Percentiles rank a stretch among this genome's conserved stretches.
These are phyloP conservation scores for Nephrotoma guestfalica DNA, from an alignment of 2,888 invertebrate genomes.

Conservation along the genomic window DNA sequence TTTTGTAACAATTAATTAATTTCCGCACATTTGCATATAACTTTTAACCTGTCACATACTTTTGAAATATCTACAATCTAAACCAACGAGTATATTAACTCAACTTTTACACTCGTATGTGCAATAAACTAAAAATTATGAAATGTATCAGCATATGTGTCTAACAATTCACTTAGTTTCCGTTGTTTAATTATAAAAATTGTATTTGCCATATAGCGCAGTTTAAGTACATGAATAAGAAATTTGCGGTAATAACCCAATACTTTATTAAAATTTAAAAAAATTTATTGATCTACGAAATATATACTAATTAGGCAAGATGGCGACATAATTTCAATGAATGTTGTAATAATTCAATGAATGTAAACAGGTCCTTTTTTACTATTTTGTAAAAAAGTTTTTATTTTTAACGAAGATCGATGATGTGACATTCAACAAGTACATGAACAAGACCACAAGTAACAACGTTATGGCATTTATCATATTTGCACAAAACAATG, in stretches of 20 bases:
- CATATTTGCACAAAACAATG: neutral
- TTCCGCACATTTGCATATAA: neutral
- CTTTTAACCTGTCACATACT: neutral
- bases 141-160: neutral
- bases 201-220: neutral
- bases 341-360: too few relatives aligned
- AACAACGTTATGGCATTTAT: neutral
- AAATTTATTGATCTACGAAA: too few relatives aligned
- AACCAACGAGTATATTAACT: neutral
- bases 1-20: neutral
- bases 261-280: neutral
- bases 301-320: too few relatives aligned
- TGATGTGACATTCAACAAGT: neutral
- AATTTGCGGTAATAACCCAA: too few relatives aligned
- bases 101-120: neutral
- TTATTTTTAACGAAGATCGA: neutral
- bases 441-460: neutral
- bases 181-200: neutral
- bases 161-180: neutral
- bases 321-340: neutral
- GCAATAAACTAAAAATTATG: neutral
- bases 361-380: too few relatives aligned
- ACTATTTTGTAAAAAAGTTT: neutral
- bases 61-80: neutral
- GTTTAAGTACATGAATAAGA: too few relatives aligned